Conservation (phyloP, 2,797 vertebrate species). For the Eidolon dupreanum region DNA sequence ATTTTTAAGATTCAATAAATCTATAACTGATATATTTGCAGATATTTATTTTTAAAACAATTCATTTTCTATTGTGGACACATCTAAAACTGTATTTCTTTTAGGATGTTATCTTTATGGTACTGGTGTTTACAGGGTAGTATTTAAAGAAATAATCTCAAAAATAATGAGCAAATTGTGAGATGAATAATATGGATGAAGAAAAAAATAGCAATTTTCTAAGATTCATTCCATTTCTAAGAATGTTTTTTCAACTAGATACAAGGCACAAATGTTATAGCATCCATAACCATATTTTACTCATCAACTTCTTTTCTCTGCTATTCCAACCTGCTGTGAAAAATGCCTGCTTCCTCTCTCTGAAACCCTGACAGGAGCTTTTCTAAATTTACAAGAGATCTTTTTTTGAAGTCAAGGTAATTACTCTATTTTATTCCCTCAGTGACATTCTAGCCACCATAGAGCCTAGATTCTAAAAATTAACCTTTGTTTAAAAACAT, state of each 20-base stretch:
- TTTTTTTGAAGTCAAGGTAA: constrained; percentile 61
- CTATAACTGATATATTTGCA: neutral
- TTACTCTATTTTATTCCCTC: constrained; percentile 66
- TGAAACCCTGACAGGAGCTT: neutral
- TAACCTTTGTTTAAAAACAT: constrained; percentile 53
- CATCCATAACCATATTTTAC: neutral
- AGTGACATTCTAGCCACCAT: neutral
- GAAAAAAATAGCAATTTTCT: neutral
- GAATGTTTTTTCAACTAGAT: constrained; percentile 3
- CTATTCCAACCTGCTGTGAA: neutral
- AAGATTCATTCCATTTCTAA: neutral
- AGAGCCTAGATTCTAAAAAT: constrained; percentile 42
- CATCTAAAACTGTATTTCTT: neutral
- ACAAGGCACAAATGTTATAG: neutral
- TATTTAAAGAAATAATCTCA: neutral
- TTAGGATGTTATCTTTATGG: neutral
- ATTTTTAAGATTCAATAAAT: neutral
- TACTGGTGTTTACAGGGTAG: neutral
- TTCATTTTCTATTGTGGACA: neutral
- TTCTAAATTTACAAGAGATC: constrained; percentile 9
- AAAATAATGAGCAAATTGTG: neutral
- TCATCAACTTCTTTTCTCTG: neutral
- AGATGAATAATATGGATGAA: neutral
- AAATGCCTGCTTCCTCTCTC: neutral
- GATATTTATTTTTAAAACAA: neutral